Evolutionary conservation across 2,888 invertebrate genomes (phyloP), one percentile per base, ranked within the genome.

Genomic region (Gisinianus flammeolus): DNA sequence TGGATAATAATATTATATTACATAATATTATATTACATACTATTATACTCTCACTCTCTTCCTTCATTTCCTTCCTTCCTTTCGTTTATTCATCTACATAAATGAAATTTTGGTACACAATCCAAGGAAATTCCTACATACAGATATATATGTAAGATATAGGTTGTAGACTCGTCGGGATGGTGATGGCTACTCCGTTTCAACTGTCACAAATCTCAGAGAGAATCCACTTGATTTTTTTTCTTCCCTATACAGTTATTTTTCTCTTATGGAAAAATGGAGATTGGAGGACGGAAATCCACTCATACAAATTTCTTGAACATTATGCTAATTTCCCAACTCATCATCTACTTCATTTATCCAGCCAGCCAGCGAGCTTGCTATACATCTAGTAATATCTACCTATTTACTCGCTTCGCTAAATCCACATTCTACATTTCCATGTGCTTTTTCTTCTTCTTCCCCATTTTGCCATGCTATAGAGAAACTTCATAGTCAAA

Each of bases 321-420:
- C 64, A 64, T 73, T 73, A 73, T 73, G 73, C 35, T 73, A 64
- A 73, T 73, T 73, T 62, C 58, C 44, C 44, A 24, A 58, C 33
- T 58, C 73, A 64, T 73, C 73, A 73, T 73, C 71, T 52, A 24
- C 24, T 71, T 71, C 71, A 30, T 71, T 71, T 71, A 56, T 56
- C 56, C 28, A 66, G 19, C 31, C 31, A 66, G 16, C 4, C 62
- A 56, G 58, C 19, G 8, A 56, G 5, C 58, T n/a, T 2, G 62
- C 26, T n/a, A n/a, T n/a, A n/a, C 62, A 62, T 26, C 24, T 62
- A 12, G 26, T 62, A 35, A 35, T 12, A 35, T 35, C 12, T 5
- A 8, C 5, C 35, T 35, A 35, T 35, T 35, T 35, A 35, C 35
- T 35, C n/a, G n/a, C n/a, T n/a, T n/a, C n/a, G n/a, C n/a, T n/a